Evolutionary conservation across 2,888 invertebrate genomes (phyloP).

Genomic region (Cylindroiulus punctatus): DNA sequence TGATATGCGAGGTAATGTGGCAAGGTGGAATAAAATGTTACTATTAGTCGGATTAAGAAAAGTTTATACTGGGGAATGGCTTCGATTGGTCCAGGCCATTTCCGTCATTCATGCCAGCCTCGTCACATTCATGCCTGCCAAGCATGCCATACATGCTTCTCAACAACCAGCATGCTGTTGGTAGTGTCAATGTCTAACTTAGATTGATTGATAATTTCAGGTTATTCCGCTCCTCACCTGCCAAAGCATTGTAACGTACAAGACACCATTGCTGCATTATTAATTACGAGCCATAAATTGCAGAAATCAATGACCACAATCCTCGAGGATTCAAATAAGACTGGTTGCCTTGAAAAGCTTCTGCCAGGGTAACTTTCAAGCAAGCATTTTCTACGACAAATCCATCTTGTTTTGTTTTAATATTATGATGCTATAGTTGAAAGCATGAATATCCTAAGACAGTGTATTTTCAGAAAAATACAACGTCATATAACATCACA

Average conservation of each 20-base stretch:
- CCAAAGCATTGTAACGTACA: neutral
- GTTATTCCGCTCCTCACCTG: neutral
- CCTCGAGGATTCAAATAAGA: neutral
- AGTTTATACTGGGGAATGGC: too few relatives aligned
- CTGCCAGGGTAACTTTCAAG: neutral
- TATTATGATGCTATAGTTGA: too few relatives aligned
- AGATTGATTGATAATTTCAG: neutral
- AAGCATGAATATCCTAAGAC: too few relatives aligned
- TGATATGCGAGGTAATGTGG: neutral
- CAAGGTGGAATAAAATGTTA: too few relatives aligned
- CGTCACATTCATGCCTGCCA: too few relatives aligned
- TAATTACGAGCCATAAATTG: neutral
- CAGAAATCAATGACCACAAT: neutral
- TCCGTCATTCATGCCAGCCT: too few relatives aligned
- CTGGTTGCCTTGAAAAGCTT: neutral
- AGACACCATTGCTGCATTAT: neutral
- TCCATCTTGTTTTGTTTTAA: too few relatives aligned
- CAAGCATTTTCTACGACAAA: too few relatives aligned
- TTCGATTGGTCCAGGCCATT: too few relatives aligned
- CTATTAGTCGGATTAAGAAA: too few relatives aligned
- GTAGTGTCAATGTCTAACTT: neutral
- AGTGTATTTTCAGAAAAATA: neutral
- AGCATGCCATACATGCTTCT: too few relatives aligned
- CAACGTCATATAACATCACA: neutral
- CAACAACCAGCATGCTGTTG: too few relatives aligned